Evolutionary conservation across 2,113 vertebrate species (phyloP).

Genomic region (Sander vitreus): DNA sequence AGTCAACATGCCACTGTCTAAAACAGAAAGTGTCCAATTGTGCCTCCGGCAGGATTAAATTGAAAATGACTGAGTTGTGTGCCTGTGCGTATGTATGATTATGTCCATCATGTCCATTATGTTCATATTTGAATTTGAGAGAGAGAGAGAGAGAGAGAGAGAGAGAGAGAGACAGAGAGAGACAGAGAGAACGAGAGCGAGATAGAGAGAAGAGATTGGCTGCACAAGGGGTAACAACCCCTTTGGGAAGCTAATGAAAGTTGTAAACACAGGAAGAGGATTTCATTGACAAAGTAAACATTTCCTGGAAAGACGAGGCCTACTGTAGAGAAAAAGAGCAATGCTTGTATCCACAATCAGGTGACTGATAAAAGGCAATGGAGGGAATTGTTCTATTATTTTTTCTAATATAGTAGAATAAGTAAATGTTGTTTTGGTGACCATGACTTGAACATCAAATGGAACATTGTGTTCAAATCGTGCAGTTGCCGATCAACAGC

Average conservation of each 20-base stretch:
- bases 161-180: not conserved
- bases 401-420: not conserved
- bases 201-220: conserved; percentile 15
- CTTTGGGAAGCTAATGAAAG: conserved; percentile 64
- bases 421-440: conserved; percentile 7
- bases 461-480: not conserved
- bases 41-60: conserved; percentile 55
- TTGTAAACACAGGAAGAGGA: conserved; percentile 72
- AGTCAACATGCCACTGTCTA: conserved; percentile 30
- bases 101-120: conserved; percentile 19
- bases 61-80: conserved; percentile 38
- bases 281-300: conserved; percentile 75
- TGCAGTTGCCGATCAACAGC: conserved; percentile 21
- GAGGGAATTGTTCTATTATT: conserved; percentile 2
- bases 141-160: conserved; percentile 2
- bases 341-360: conserved; percentile 28
- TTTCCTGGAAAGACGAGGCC: conserved; percentile 60
- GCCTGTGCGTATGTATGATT: conserved; percentile 12
- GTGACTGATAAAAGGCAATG: conserved; percentile 22
- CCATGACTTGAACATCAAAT: conserved; percentile 4
- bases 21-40: conserved; percentile 39
- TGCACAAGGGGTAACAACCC: conserved; percentile 46
- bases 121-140: conserved; percentile 9
- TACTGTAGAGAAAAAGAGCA: conserved; percentile 21
- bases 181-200: not conserved